Percentiles rank a stretch among this genome's conserved stretches.
These are phyloP conservation scores for Actinia tenebrosa DNA, from an alignment of 64 coral and sea anemone species.

Conservation along the genomic window DNA sequence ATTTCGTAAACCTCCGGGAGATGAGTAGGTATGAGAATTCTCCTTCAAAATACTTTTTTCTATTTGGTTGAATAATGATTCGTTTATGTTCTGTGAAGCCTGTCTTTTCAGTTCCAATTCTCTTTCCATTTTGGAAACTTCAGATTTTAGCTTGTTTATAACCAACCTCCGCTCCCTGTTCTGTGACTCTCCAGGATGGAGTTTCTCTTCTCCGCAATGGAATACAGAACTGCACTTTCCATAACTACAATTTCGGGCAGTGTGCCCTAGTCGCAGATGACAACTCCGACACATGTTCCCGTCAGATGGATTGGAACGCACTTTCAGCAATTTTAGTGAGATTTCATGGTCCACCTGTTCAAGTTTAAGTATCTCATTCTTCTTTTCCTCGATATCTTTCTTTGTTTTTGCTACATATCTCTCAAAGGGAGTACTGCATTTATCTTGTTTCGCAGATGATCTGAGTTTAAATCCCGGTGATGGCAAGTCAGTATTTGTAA, in stretches of 20 bases:
- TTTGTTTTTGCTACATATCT: slow-evolving; percentile 28
- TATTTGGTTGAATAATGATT: slow-evolving; percentile 35
- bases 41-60: slow-evolving; percentile 35
- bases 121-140: slow-evolving; percentile 48
- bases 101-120: slow-evolving; percentile 26
- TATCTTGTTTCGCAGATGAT: slow-evolving; percentile 1
- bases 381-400: slow-evolving; percentile 30
- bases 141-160: slow-evolving; percentile 26
- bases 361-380: slow-evolving; percentile 10
- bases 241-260: slow-evolving; percentile 39
- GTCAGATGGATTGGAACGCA: slow-evolving; percentile 27
- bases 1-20: slow-evolving; percentile 35
- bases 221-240: too few species aligned
- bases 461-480: not conserved
- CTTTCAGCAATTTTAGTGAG: not conserved
- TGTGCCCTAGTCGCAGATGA: slow-evolving; percentile 41
- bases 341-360: slow-evolving; percentile 34
- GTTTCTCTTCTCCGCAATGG: slow-evolving; percentile 45
- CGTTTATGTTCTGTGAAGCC: slow-evolving; percentile 19
- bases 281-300: slow-evolving; percentile 49
- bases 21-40: slow-evolving; percentile 19
- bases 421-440: slow-evolving; percentile 35
- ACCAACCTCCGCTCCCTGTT: not conserved
- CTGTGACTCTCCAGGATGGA: slow-evolving; percentile 37
- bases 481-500: too few species aligned